Percentiles rank a stretch among this genome's conserved stretches.
Conservation (phyloP, 2,797 vertebrate species). For the Paratrypauchen microcephalus region DNA sequence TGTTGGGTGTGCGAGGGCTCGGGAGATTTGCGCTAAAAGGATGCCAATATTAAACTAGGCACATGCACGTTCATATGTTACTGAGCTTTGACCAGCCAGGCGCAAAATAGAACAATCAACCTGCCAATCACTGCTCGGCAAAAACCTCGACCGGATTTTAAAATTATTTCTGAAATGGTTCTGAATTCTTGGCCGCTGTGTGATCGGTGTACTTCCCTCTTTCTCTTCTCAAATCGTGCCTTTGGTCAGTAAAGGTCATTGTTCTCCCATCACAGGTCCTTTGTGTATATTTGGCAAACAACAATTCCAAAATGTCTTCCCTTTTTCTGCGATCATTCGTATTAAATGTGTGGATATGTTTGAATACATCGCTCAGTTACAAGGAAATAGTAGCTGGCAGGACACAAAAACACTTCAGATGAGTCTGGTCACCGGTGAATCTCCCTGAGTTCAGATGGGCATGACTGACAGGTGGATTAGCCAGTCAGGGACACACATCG, state of each 20-base stretch:
- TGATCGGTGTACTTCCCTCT: conserved; percentile 50
- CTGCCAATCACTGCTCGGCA: conserved; percentile 74
- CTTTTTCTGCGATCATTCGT: conserved; percentile 16
- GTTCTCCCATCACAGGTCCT: conserved; percentile 54
- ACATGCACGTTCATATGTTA: conserved; percentile 74
- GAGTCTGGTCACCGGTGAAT: too few relatives aligned
- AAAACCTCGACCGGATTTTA: conserved; percentile 56
- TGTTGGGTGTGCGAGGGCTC: conserved; percentile 39
- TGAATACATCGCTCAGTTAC: too few relatives aligned
- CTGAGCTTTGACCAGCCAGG: conserved; percentile 80
- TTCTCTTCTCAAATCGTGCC: conserved; percentile 56
- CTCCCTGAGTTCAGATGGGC: too few relatives aligned
- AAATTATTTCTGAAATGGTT: conserved; percentile 47
- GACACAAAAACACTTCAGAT: too few relatives aligned
- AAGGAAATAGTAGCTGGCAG: too few relatives aligned
- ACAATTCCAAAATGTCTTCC: conserved; percentile 55
- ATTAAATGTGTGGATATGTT: neutral
- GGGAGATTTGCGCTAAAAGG: conserved; percentile 58
- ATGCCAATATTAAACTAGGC: conserved; percentile 63
- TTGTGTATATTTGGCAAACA: conserved; percentile 53
- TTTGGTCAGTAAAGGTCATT: conserved; percentile 62
- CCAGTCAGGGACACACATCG: too few relatives aligned
- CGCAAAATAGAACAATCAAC: conserved; percentile 82
- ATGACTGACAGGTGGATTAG: too few relatives aligned
- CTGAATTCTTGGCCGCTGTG: conserved; percentile 51